Conservation (phyloP, 2,113 vertebrate genomes). For the Erpornis zantholeuca region DNA sequence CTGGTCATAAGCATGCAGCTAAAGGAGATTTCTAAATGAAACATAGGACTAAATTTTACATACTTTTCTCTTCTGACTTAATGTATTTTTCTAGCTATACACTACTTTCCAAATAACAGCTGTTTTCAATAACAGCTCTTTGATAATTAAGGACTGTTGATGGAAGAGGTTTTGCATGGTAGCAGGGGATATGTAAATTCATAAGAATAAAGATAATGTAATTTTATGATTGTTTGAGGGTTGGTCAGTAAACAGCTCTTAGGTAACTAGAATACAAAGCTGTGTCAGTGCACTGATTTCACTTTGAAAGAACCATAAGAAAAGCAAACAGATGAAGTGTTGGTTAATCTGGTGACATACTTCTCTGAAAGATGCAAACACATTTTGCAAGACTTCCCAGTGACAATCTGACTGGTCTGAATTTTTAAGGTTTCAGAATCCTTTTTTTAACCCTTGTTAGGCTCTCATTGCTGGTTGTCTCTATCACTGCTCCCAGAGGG, state of each 20-base stretch:
- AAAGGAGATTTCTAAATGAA: neutral
- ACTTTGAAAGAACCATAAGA: neutral
- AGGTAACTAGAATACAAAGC: neutral
- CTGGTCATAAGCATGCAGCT: rapidly evolving
- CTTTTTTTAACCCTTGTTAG: neutral
- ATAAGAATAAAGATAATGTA: neutral
- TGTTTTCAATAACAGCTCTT: neutral
- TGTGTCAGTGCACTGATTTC: neutral
- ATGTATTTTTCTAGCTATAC: neutral
- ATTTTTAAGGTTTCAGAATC: neutral
- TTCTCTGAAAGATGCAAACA: neutral
- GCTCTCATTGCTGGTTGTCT: neutral
- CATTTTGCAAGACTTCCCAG: neutral
- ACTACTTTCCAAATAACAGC: neutral
- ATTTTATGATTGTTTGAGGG: neutral
- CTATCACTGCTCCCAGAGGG: neutral
- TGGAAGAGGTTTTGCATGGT: neutral
- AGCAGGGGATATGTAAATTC: neutral
- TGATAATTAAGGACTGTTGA: neutral
- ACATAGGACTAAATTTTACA: neutral
- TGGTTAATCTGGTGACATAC: neutral
- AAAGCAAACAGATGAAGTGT: neutral
- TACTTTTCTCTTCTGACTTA: neutral
- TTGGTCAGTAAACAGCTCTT: neutral
- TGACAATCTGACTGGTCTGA: neutral